Evolutionary conservation across 92 coral and sea anemone genomes (phyloP).

Genomic region (Phenganax stokvisi): DNA sequence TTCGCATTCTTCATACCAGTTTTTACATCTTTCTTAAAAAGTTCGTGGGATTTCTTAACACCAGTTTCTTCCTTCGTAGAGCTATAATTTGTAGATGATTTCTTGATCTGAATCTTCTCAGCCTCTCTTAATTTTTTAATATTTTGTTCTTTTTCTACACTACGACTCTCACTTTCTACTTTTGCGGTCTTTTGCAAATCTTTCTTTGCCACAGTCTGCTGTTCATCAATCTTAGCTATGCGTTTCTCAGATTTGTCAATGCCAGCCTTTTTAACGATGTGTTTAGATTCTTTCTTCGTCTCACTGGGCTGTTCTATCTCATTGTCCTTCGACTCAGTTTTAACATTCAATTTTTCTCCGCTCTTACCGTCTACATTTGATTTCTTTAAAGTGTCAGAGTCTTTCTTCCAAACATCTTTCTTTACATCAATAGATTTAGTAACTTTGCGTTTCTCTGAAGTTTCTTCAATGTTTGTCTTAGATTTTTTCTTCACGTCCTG

Average conservation of each 20-base stretch:
- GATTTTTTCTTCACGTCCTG: constrained; percentile 14
- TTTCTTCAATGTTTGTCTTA: background rate
- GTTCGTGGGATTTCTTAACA: no score
- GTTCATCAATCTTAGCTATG: background rate
- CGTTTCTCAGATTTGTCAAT: background rate
- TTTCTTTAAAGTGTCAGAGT: background rate
- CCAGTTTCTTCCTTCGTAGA: no score
- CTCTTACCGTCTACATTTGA: background rate
- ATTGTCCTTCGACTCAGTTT: background rate
- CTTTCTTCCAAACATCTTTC: background rate
- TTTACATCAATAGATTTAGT: background rate
- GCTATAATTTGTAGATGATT: background rate
- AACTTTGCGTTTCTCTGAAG: background rate
- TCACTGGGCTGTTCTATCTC: background rate
- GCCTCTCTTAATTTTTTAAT: background rate
- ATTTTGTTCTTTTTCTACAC: background rate
- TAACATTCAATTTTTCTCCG: background rate
- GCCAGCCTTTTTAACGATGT: background rate
- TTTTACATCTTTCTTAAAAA: no score
- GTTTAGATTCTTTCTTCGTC: background rate
- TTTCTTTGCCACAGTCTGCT: background rate
- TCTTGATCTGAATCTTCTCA: background rate
- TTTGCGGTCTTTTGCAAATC: background rate
- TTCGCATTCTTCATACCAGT: no score
- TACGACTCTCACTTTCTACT: background rate